Conservation (phyloP, 2,113 vertebrate species). For the Oreocharis arfaki region DNA sequence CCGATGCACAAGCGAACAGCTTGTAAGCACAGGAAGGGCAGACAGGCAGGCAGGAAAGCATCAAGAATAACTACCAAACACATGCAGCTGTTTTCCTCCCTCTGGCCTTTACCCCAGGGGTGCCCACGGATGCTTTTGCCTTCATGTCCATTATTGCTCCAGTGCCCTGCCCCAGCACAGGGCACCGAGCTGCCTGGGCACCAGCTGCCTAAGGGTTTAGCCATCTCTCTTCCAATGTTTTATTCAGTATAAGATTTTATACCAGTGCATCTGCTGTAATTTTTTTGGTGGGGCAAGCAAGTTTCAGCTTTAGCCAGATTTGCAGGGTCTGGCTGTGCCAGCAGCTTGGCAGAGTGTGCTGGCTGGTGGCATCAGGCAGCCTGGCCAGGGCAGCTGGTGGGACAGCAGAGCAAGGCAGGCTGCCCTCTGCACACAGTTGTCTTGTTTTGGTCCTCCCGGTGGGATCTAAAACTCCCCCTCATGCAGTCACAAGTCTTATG, state of each 20-base stretch:
- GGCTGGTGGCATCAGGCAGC: neutral
- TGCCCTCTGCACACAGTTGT: neutral
- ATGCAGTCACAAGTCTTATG: accelerated
- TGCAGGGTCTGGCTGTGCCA: too few species aligned
- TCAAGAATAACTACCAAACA: accelerated
- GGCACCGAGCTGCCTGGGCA: neutral
- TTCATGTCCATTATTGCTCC: neutral
- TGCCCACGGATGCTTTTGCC: neutral
- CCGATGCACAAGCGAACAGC: accelerated
- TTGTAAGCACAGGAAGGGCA: neutral
- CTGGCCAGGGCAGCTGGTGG: neutral
- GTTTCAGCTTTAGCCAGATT: neutral
- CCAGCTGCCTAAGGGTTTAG: neutral
- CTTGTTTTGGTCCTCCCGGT: neutral
- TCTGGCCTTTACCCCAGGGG: neutral
- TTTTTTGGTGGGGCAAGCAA: neutral
- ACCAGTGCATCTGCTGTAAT: neutral
- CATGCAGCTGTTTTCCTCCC: neutral
- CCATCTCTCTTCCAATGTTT: neutral
- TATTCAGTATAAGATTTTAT: neutral
- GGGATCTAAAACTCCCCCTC: neutral
- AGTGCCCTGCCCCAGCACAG: accelerated
- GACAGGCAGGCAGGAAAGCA: neutral
- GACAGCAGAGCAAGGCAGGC: neutral
- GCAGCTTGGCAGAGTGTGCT: neutral